phyloP scores from a whole-genome alignment of 2,797 vertebrate species.

The Hippoglossus hippoglossus region DNA sequence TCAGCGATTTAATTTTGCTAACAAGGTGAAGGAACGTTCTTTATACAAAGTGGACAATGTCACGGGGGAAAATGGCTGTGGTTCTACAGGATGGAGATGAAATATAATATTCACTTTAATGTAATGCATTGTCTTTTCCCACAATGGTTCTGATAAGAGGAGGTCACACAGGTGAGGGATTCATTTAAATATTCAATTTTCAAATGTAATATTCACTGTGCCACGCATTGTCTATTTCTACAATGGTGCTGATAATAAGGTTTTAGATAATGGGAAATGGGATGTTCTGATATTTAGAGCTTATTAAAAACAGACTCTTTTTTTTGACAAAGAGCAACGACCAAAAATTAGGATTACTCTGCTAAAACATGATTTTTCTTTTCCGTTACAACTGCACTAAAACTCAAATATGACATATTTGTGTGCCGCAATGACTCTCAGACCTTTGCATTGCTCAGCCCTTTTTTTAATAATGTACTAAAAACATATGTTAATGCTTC shows the following conservation, averaged over 20 bases:
- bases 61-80: slow-evolving; percentile 19
- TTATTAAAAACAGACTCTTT: slow-evolving; percentile 67
- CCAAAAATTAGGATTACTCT: slow-evolving; percentile 32
- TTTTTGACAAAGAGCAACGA: slow-evolving; percentile 40
- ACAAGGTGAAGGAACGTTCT: slow-evolving; percentile 46
- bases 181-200: slow-evolving; percentile 78
- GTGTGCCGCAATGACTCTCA: slow-evolving; percentile 13
- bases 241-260: slow-evolving; percentile 74
- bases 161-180: slow-evolving; percentile 71
- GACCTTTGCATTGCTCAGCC: slow-evolving; percentile 12
- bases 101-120: slow-evolving; percentile 76
- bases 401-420: slow-evolving; percentile 22
- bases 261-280: slow-evolving; percentile 72
- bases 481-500: slow-evolving; percentile 29
- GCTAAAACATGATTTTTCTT: slow-evolving; percentile 18
- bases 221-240: slow-evolving; percentile 75
- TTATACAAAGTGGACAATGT: slow-evolving; percentile 25
- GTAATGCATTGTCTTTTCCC: slow-evolving; percentile 71
- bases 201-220: slow-evolving; percentile 73
- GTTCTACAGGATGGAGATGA: slow-evolving; percentile 56
- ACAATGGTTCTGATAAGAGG: slow-evolving; percentile 76
- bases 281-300: slow-evolving; percentile 77
- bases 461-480: slow-evolving; percentile 18
- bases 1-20: slow-evolving; percentile 2
- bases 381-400: neutral